Percentiles rank a stretch among this genome's conserved stretches.
phyloP scores from a whole-genome alignment of 2,113 vertebrate species.

The Panthera leo region DNA sequence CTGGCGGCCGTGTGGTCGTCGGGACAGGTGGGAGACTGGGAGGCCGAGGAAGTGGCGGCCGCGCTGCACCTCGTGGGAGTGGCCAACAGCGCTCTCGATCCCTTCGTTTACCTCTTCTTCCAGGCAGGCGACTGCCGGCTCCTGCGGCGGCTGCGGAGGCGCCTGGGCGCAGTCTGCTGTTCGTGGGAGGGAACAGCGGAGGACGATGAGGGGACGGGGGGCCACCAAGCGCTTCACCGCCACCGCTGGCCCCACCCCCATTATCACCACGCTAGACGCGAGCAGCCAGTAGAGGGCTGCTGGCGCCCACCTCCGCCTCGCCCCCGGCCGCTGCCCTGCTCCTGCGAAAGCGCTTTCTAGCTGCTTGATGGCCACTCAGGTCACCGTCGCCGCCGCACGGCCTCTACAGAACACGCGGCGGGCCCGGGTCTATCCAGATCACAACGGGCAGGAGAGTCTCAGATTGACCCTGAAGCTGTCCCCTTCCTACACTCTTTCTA shows the following conservation, averaged over 20 bases:
- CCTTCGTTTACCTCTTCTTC: conserved; percentile 83
- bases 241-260: conserved; percentile 74
- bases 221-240: conserved; percentile 61
- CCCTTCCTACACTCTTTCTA: background rate
- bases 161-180: conserved; percentile 25
- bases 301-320: conserved; percentile 60
- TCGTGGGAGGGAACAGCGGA: background rate
- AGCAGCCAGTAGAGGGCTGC: background rate
- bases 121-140: conserved; percentile 50
- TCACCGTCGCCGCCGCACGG: background rate
- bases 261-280: conserved; percentile 70
- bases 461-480: background rate
- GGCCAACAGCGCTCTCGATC: conserved; percentile 80
- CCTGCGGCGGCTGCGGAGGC: conserved; percentile 18
- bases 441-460: background rate
- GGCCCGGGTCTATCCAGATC: background rate
- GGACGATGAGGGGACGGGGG: background rate
- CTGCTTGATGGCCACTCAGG: background rate
- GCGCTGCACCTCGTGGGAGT: conserved; percentile 76
- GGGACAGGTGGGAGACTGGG: conserved; percentile 12
- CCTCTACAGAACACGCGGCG: background rate
- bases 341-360: conserved; percentile 77
- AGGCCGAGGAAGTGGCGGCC: conserved; percentile 58
- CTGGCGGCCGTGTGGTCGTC: conserved; percentile 74
- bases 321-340: conserved; percentile 59